Base-by-base conservation (phyloP, 2,113 vertebrate genomes). In the Solea senegalensis region DNA sequence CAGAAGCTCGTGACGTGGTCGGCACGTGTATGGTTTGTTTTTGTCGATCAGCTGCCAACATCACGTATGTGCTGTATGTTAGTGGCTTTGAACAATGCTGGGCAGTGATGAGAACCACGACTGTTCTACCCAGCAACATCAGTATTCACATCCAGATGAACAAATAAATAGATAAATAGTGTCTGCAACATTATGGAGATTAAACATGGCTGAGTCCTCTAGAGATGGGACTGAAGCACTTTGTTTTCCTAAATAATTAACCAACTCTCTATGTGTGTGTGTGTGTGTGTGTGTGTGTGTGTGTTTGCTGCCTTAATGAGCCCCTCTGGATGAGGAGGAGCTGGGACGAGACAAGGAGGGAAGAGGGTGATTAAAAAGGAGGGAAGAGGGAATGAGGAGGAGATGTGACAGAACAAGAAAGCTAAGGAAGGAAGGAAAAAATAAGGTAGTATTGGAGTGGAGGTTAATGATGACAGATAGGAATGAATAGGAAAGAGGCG, bases 191-290 rank as follows among this genome's bases (percentile, higher is more conserved):
- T 55, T 59, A 69, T 64, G 16, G 48, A 74, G 40, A 70, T 66
- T 55, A 61, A 80, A 70, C 66, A 45, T n/a, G 40, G 9, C 14
- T 50, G 40, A 8, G 39, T 34, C 34, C 34, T 64, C 46, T 1
- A 39, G 27, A 59, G 21, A 40, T 34, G 54, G 21, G 13, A 60
- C 49, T 53, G 61, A 39, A 61, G 44, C 61, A 74, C 34, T 80
- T 71, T 80, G 1, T 71, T 49, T 74, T 65, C 54, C 60, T 80
- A 65, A 75, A 75, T 80, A 65, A 80, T 80, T 80, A 65, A 80
- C 43, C 44, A 65, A 21, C 27, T 5, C 43, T 66, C 41, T 49
- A 27, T 49, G 69, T 28, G 60, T 12, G 45, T n/a, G 45, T 50
- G 52, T 49, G 69, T 28, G 60, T 12, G 45, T n/a, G 45, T 50